Conservation (phyloP, 1,140 invertebrate species). For the Macrotrachela quadricornifera region DNA sequence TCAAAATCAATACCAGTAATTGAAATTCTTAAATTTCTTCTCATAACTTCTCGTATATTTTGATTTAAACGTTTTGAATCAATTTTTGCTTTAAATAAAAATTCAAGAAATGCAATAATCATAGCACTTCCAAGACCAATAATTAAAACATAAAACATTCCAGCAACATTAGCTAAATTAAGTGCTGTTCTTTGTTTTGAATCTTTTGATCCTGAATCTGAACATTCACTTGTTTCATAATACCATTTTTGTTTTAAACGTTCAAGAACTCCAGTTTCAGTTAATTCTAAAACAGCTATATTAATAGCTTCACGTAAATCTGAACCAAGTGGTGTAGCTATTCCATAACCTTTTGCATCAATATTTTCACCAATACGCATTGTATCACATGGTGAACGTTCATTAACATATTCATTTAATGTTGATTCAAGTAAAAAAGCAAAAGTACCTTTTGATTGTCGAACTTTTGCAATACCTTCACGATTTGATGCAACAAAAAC, state of each 20-base stretch:
- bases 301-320: constrained; percentile 36
- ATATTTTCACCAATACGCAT: constrained; percentile 73
- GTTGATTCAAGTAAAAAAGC: constrained; percentile 77
- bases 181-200: constrained; percentile 43
- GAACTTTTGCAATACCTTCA: constrained; percentile 14
- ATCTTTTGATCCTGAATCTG: constrained; percentile 40
- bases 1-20: too few relatives aligned
- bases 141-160: constrained; percentile 96
- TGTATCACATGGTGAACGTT: constrained; percentile 73
- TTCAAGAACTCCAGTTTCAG: constrained; percentile 68
- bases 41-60: not conserved
- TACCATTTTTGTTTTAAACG: constrained; percentile 91
- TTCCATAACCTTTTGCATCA: constrained; percentile 54
- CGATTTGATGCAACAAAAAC: constrained; percentile 8
- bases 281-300: constrained; percentile 64
- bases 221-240: constrained; percentile 74
- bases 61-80: constrained; percentile 1
- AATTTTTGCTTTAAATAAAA: constrained; percentile 33
- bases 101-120: constrained; percentile 68
- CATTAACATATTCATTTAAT: constrained; percentile 86
- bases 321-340: constrained; percentile 37
- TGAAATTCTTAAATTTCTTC: too few relatives aligned
- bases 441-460: constrained; percentile 45
- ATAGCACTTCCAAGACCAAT: constrained; percentile 67
- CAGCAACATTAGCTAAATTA: constrained; percentile 87